These are phyloP conservation scores for Pseudanteris insignis DNA, from an alignment of 2,888 invertebrate genomes.

Conservation along the genomic window DNA sequence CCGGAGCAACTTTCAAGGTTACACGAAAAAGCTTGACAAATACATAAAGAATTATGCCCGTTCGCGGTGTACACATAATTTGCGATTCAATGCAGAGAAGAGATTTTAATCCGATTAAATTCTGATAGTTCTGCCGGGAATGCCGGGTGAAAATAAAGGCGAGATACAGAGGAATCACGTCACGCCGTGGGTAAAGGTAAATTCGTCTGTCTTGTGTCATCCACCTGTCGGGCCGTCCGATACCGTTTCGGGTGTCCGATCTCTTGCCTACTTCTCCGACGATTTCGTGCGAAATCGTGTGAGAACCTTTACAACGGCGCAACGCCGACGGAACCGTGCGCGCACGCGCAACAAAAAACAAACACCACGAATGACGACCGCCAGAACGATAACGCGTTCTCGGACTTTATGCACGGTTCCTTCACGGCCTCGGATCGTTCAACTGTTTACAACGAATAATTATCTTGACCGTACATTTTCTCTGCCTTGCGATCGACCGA, in stretches of 20 bases:
- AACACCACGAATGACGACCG: conserved; percentile 26
- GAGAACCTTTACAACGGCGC: conserved; percentile 35
- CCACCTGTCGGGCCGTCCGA: conserved; percentile 43
- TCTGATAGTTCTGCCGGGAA: conserved; percentile 42
- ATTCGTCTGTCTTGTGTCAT: conserved; percentile 45
- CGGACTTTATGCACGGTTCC: conserved; percentile 22
- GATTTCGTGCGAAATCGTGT: conserved; percentile 26
- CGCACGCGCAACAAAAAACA: no score
- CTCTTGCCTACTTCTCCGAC: conserved; percentile 34
- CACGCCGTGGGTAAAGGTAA: conserved; percentile 21
- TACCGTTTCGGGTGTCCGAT: conserved; percentile 43
- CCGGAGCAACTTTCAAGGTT: no score
- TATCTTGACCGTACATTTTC: no score
- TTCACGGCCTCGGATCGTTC: conserved; percentile 19
- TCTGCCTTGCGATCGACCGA: no score
- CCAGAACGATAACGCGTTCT: conserved; percentile 34
- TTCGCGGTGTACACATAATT: conserved; percentile 40
- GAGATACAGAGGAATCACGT: conserved; percentile 10
- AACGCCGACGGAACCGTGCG: conserved; percentile 25
- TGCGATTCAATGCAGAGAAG: conserved; percentile 28
- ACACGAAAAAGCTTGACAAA: conserved; percentile 42
- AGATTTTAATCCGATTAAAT: conserved; percentile 45
- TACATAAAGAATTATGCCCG: conserved; percentile 33
- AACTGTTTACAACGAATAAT: conserved; percentile 29
- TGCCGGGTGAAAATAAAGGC: conserved; percentile 31